Conservation (phyloP, 2,797 vertebrate genomes). For the Mastacembelus armatus region DNA sequence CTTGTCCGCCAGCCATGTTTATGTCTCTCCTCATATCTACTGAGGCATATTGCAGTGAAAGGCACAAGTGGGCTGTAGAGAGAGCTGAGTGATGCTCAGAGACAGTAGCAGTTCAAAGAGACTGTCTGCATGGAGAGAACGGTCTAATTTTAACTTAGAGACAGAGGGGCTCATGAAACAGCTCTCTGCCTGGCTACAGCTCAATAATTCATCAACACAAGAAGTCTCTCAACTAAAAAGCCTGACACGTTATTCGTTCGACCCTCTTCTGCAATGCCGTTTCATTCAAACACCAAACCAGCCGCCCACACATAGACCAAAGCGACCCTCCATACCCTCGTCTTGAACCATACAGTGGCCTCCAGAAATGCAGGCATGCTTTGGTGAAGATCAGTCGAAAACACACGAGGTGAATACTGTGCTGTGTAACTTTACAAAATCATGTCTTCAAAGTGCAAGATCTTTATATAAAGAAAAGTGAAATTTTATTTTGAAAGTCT, state of each 20-base stretch:
- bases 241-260: conserved; percentile 65
- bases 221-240: conserved; percentile 79
- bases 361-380: conserved; percentile 34
- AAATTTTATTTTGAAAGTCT: conserved; percentile 22
- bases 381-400: conserved; percentile 37
- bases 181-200: conserved; percentile 71
- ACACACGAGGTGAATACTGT: conserved; percentile 13
- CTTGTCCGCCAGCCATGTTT: conserved; percentile 58
- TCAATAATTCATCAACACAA: conserved; percentile 83
- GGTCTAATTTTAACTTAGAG: conserved; percentile 81
- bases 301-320: conserved; percentile 48
- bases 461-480: background rate
- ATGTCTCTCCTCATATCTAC: conserved; percentile 58
- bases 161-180: conserved; percentile 77
- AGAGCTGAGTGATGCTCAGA: conserved; percentile 73
- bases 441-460: conserved; percentile 1
- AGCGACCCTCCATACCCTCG: conserved; percentile 31
- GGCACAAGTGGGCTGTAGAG: conserved; percentile 69
- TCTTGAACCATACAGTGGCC: conserved; percentile 47
- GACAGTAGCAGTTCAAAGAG: conserved; percentile 77
- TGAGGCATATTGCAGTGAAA: conserved; percentile 62
- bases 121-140: conserved; percentile 68
- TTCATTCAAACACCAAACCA: conserved; percentile 75
- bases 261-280: conserved; percentile 64
- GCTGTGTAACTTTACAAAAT: conserved; percentile 10